Conservation (phyloP, 1,140 invertebrate genomes). For the Zaprionus gabonicus region DNA sequence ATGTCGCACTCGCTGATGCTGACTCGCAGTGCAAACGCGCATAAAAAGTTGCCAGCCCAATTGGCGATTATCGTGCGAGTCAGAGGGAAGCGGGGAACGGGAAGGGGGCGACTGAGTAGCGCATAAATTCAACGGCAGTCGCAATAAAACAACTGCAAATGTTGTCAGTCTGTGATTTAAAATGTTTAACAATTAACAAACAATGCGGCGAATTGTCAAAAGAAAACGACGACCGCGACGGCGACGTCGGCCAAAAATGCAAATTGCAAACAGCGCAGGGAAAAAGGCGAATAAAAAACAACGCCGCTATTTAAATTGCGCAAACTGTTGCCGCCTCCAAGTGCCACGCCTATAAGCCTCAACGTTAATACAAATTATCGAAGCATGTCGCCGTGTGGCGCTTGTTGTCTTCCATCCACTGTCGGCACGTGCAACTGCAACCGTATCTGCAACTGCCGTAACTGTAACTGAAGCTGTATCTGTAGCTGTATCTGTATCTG, state of each 20-base stretch:
- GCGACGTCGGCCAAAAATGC: conserved; percentile 27
- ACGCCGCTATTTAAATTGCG: conserved; percentile 47
- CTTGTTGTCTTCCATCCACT: no score
- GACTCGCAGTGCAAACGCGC: conserved; percentile 12
- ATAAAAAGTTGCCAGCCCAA: neutral
- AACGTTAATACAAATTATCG: conserved; percentile 36
- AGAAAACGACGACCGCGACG: conserved; percentile 54
- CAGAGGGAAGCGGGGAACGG: neutral
- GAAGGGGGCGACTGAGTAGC: conserved; percentile 20
- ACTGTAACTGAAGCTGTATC: conserved; percentile 25
- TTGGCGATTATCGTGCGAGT: conserved; percentile 5
- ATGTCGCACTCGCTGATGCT: neutral
- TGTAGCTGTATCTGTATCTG: conserved; percentile 1
- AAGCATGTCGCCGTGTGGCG: neutral
- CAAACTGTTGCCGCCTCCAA: conserved; percentile 20
- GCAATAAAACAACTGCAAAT: conserved; percentile 38
- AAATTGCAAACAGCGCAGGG: conserved; percentile 37
- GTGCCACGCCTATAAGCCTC: conserved; percentile 2
- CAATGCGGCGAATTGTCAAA: conserved; percentile 76
- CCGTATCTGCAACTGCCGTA: conserved; percentile 1
- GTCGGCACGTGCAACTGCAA: neutral
- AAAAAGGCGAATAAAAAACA: conserved; percentile 31
- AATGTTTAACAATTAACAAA: conserved; percentile 77
- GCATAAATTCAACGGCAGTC: conserved; percentile 43
- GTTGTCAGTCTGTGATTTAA: conserved; percentile 71